A percentile compares a stretch with the other conserved stretches of the same genome.
phyloP scores from a whole-genome alignment of 2,113 vertebrate species.

The western clawed frog (Xenopus tropicalis) region DNA sequence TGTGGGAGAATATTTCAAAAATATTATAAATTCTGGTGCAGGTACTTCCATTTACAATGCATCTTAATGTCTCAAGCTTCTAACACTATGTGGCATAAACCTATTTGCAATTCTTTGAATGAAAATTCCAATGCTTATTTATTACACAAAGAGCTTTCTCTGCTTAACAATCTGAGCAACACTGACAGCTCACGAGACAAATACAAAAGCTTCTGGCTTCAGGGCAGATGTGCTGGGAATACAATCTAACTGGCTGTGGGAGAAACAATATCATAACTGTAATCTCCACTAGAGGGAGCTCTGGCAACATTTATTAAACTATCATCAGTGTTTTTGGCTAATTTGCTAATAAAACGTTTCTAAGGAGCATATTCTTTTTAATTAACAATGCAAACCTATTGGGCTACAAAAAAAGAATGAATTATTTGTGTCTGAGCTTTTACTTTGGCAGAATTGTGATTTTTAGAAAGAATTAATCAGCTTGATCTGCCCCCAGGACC shows the following conservation, averaged over 20 bases:
- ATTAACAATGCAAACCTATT: neutral
- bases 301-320: constrained; percentile 39
- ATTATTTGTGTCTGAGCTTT: too few relatives aligned
- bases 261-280: neutral
- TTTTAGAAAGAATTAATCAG: too few relatives aligned
- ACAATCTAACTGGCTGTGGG: constrained; percentile 3
- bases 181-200: constrained; percentile 27
- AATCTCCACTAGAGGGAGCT: constrained; percentile 59
- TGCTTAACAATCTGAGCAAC: constrained; percentile 27
- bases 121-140: constrained; percentile 23
- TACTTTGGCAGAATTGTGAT: too few relatives aligned
- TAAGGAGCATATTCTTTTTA: neutral
- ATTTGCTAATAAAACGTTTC: neutral
- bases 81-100: neutral
- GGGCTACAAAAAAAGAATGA: too few relatives aligned
- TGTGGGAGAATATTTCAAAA: too few relatives aligned
- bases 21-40: too few relatives aligned
- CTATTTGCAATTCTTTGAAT: constrained; percentile 5
- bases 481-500: too few relatives aligned
- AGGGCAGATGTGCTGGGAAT: constrained; percentile 26
- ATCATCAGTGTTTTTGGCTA: neutral
- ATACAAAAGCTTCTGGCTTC: neutral
- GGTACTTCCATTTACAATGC: too few relatives aligned
- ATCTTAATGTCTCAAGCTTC: too few relatives aligned
- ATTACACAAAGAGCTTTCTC: constrained; percentile 21